Evolutionary conservation across 2,113 vertebrate species (phyloP).

Genomic region (Strigops habroptila): DNA sequence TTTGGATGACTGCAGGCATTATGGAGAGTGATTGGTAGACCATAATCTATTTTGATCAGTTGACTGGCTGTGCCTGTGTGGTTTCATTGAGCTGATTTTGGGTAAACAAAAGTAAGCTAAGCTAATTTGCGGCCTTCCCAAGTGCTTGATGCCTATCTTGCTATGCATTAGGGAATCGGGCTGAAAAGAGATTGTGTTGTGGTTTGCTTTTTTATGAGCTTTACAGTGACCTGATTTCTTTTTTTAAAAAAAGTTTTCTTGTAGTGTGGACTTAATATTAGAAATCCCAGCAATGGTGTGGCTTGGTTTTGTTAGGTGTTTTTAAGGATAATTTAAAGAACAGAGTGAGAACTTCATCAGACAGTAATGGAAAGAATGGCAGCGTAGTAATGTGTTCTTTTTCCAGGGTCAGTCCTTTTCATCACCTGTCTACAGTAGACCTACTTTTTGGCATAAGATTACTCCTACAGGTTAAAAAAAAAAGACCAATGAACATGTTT

Average conservation of each 20-base stretch:
- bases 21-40: background rate
- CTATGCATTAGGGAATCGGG: background rate
- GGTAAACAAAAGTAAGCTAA: constrained; percentile 34
- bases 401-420: constrained; percentile 31
- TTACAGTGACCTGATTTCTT: constrained; percentile 34
- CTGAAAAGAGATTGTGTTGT: constrained; percentile 1
- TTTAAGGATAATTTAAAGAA: background rate
- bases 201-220: constrained; percentile 37
- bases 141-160: constrained; percentile 15
- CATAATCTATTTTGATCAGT: background rate
- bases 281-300: background rate
- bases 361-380: constrained; percentile 30
- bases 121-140: constrained; percentile 27
- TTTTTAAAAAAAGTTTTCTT: constrained; percentile 8
- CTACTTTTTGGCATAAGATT: constrained; percentile 26
- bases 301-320: background rate
- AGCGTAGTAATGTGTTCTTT: background rate
- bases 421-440: constrained; percentile 46
- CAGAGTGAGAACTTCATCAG: background rate
- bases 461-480: background rate
- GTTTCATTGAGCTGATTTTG: constrained; percentile 26
- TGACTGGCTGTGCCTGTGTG: background rate
- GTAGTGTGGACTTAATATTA: background rate
- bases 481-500: background rate
- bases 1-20: background rate